phyloP scores from a whole-genome alignment of 2,888 invertebrate genomes.

The Villa cingulata region DNA sequence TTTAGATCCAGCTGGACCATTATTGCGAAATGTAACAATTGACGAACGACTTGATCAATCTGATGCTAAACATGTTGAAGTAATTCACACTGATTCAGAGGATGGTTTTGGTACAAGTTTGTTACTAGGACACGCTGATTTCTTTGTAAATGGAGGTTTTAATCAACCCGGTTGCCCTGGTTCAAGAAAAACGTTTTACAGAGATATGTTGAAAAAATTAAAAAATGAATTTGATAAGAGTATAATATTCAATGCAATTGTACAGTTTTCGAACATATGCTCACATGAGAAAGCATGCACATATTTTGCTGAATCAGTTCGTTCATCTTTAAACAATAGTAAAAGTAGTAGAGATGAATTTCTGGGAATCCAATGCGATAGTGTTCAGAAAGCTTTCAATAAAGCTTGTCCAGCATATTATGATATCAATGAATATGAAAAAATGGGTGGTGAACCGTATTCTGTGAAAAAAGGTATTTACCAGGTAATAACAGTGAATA shows the following conservation, averaged over 20 bases:
- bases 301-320: constrained; percentile 37
- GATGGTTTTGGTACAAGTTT: constrained; percentile 22
- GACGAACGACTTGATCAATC: constrained; percentile 20
- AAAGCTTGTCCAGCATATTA: not conserved
- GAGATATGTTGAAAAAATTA: too few species aligned
- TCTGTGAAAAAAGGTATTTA: not conserved
- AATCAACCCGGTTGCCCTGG: constrained; percentile 39
- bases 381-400: not conserved
- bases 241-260: too few species aligned
- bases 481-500: too few species aligned
- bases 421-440: not conserved
- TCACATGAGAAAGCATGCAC: constrained; percentile 34
- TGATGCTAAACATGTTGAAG: constrained; percentile 30
- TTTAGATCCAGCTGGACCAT: constrained; percentile 21
- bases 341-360: not conserved
- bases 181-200: too few species aligned
- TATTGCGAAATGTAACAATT: constrained; percentile 16
- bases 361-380: not conserved
- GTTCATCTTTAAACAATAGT: too few species aligned
- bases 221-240: too few species aligned
- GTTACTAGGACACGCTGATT: constrained; percentile 36
- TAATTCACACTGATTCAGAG: constrained; percentile 29
- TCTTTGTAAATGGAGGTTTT: constrained; percentile 41
- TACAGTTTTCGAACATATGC: constrained; percentile 26
- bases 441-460: not conserved